These are phyloP conservation scores for Chelonia mydas DNA, from an alignment of 2,797 vertebrate genomes.

Conservation along the genomic window DNA sequence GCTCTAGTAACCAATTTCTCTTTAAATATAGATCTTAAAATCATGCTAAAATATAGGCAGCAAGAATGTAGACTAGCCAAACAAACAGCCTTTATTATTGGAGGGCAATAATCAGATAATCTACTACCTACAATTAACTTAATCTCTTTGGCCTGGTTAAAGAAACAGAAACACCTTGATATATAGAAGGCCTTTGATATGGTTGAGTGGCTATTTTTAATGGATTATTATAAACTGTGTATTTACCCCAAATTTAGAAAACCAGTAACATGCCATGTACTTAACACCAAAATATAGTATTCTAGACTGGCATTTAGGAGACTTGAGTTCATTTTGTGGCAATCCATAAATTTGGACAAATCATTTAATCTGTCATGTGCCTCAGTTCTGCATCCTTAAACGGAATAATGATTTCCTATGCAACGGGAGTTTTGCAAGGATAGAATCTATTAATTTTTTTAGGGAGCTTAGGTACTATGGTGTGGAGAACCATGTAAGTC, in stretches of 20 bases:
- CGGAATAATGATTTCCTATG: slow-evolving; percentile 3
- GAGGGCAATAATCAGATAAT: slow-evolving; percentile 23
- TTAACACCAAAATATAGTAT: slow-evolving; percentile 20
- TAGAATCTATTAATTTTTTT: slow-evolving; percentile 20
- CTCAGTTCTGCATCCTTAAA: slow-evolving; percentile 28
- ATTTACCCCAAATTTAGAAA: slow-evolving; percentile 25
- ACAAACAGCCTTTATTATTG: not conserved
- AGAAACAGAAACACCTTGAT: not conserved
- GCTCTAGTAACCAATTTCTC: not conserved
- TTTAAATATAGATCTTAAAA: slow-evolving; percentile 42
- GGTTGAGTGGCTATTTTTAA: slow-evolving; percentile 13
- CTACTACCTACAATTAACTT: slow-evolving; percentile 26
- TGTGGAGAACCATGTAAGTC: not conserved
- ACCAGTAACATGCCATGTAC: not conserved
- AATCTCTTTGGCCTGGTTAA: slow-evolving; percentile 1
- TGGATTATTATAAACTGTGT: slow-evolving; percentile 4
- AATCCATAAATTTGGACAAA: slow-evolving; percentile 55
- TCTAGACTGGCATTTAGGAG: not conserved
- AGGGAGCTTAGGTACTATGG: not conserved
- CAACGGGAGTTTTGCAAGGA: slow-evolving; percentile 31
- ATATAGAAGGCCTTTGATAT: slow-evolving; percentile 7
- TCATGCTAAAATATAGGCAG: not conserved
- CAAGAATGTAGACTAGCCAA: slow-evolving; percentile 50
- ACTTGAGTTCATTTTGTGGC: slow-evolving; percentile 17
- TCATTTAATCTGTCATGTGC: slow-evolving; percentile 31